These are phyloP conservation scores for Synergus laeviventris DNA, from an alignment of 2,888 invertebrate species.

Conservation along the genomic window DNA sequence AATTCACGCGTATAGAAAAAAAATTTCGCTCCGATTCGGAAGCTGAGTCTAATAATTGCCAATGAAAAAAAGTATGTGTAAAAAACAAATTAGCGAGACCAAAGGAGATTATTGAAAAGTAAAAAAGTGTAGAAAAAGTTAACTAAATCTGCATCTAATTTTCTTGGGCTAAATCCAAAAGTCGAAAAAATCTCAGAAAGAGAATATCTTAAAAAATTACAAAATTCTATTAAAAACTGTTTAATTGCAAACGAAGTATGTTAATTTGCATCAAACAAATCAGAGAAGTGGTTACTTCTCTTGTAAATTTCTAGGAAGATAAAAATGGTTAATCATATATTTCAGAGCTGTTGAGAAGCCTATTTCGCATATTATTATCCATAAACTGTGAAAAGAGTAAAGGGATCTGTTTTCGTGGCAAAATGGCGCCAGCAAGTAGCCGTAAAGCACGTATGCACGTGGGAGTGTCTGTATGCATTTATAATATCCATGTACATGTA, in stretches of 20 bases:
- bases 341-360: constrained; percentile 9
- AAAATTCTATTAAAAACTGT: not conserved
- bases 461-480: constrained; percentile 38
- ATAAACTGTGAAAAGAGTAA: constrained; percentile 33
- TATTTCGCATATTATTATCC: constrained; percentile 32
- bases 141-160: not conserved
- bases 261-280: not conserved
- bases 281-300: not conserved
- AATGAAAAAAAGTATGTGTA: constrained; percentile 31
- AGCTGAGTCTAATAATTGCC: constrained; percentile 5
- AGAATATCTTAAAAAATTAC: not conserved
- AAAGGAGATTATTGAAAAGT: not conserved
- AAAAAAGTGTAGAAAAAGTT: constrained; percentile 27
- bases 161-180: not conserved
- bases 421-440: constrained; percentile 37
- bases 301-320: constrained; percentile 10
- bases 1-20: constrained; percentile 41
- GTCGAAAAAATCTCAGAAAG: not conserved
- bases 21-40: constrained; percentile 43
- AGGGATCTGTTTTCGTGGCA: constrained; percentile 38
- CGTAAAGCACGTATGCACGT: constrained; percentile 22
- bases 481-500: constrained; percentile 42
- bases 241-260: not conserved
- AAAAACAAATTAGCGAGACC: constrained; percentile 18
- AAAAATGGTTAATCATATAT: constrained; percentile 22